Conservation (phyloP, 2,797 vertebrate genomes). For the Clarias laeviceps region DNA sequence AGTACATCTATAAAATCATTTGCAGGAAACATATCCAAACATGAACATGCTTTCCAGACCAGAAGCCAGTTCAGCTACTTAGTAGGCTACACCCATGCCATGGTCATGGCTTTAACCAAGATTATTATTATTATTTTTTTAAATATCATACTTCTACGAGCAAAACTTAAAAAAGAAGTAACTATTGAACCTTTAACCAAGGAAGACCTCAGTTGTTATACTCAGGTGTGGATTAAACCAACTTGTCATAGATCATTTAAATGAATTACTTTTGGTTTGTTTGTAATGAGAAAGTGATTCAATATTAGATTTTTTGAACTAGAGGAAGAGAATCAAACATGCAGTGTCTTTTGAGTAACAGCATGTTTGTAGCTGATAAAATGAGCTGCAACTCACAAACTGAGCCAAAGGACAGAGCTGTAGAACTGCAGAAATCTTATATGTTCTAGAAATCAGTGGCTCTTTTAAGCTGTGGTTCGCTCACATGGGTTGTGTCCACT, state of each 20-base stretch:
- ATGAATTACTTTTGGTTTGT: neutral
- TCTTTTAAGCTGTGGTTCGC: neutral
- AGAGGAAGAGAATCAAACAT: neutral
- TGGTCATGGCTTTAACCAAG: too few species aligned
- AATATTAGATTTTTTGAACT: neutral
- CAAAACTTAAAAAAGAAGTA: neutral
- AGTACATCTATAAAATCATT: neutral
- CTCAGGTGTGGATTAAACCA: neutral
- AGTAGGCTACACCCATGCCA: too few species aligned
- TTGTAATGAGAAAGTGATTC: neutral
- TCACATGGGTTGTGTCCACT: neutral
- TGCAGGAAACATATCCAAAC: neutral
- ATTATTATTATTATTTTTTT: neutral
- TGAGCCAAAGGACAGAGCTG: neutral
- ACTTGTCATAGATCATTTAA: neutral
- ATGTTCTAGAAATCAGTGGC: neutral
- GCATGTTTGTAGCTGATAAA: neutral
- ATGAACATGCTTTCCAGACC: neutral
- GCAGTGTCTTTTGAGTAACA: neutral
- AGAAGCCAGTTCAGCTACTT: neutral
- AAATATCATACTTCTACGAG: neutral
- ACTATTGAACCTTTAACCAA: neutral
- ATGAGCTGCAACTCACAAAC: neutral
- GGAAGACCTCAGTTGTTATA: neutral
- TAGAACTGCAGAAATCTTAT: neutral